Percentiles rank a stretch among this genome's conserved stretches.
Evolutionary conservation across 2,113 vertebrate species (phyloP).

Genomic region (Ptyas mucosa): DNA sequence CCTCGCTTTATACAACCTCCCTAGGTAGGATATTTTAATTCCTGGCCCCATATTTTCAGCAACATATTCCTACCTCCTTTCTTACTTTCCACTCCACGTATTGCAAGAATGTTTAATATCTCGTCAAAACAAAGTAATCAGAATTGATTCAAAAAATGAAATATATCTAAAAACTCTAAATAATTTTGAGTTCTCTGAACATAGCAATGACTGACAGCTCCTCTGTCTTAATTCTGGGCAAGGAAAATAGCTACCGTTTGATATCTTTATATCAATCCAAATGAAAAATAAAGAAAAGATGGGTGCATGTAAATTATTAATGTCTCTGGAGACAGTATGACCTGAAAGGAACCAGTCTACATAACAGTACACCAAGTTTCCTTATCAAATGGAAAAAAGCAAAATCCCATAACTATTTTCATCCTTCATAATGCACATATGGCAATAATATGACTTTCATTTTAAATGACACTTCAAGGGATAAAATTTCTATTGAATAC

Average conservation of each 20-base stretch:
- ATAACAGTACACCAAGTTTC: slow-evolving; percentile 32
- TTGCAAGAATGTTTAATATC: not conserved
- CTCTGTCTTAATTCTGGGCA: not conserved
- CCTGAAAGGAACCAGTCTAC: slow-evolving; percentile 6
- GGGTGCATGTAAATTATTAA: not conserved
- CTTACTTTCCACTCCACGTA: not conserved
- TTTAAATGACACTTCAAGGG: slow-evolving; percentile 19
- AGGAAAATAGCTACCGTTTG: not conserved
- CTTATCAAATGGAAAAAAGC: slow-evolving; percentile 48
- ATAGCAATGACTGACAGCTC: too few relatives aligned
- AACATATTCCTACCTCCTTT: not conserved
- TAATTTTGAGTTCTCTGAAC: not conserved
- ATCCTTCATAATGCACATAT: slow-evolving; percentile 45
- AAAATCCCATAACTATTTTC: slow-evolving; percentile 61
- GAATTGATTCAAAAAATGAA: not conserved
- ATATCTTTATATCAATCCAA: not conserved
- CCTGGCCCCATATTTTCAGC: not conserved
- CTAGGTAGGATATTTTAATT: not conserved
- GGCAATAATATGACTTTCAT: slow-evolving; percentile 40
- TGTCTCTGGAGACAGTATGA: not conserved
- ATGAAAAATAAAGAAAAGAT: not conserved
- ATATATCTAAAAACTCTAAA: not conserved
- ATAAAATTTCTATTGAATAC: slow-evolving; percentile 6
- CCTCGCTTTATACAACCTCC: not conserved
- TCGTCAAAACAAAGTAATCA: not conserved